Evolutionary conservation across 2,113 vertebrate genomes (phyloP), one percentile per base, ranked within the genome.

Genomic region (Acinonyx jubatus): DNA sequence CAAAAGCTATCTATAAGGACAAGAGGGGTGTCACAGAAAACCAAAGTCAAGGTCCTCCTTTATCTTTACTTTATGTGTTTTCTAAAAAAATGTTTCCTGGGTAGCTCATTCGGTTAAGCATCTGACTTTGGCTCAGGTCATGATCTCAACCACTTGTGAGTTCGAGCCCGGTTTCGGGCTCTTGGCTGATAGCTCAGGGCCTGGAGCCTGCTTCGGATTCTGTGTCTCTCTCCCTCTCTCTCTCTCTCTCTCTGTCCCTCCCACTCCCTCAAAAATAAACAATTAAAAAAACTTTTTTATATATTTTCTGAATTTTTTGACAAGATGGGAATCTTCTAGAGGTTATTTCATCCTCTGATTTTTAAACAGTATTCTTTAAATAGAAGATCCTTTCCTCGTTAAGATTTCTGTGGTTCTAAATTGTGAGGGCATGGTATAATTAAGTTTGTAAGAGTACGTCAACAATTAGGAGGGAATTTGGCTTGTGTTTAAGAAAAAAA

Each of bases 381-480:
- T 45, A 71, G 19, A 78, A 91, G 74, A 92, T 61, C 1, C 5
- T 63, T 90, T 95, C 12, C 9, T 83, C 73, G 21, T 78, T 78
- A 85, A 89, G 19, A 86, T 79, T 97, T 93, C n/a, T 78, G 10
- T 55, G 89, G 81, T 93, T 88, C 13, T 93, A 78, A 68, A 52
- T 5, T 87, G 25, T 95, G 57, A 73, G 5, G 41, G 29, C 15
- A 8, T 82, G 81, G 55, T 12, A 11, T 96, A 96, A 65, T 94
- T 93, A 86, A 80, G 48, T 45, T 97, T 1, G 93, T 89, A 83
- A 82, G 61, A 65, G 5, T 48, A 97, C n/a, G 50, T 94, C 96
- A 97, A 82, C 92, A 98, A 96, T 97, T 97, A 96, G 89, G 95
- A 97, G 97, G 93, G 79, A 98, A 96, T 96, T 98, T 82, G 68